phyloP scores from a whole-genome alignment of 2,797 vertebrate genomes.

The Phataginus tricuspis region DNA sequence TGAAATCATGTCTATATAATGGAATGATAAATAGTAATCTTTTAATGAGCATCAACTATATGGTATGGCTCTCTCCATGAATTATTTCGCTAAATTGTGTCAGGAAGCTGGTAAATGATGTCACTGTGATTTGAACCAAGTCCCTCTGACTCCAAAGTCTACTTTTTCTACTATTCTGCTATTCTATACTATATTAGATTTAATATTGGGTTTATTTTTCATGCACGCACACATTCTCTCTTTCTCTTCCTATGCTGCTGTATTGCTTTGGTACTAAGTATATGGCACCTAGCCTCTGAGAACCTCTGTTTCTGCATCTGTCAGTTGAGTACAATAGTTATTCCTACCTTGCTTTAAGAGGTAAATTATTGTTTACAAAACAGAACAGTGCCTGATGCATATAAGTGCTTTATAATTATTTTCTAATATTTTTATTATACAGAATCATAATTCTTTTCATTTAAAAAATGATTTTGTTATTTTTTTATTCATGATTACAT shows the following conservation, averaged over 20 bases:
- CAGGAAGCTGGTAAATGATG: background rate
- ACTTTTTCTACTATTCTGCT: background rate
- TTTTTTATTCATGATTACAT: background rate
- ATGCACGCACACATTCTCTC: background rate
- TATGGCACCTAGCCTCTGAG: background rate
- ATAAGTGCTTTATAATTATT: background rate
- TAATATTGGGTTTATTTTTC: too few species aligned
- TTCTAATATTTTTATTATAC: background rate
- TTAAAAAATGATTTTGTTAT: background rate
- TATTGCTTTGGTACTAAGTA: background rate
- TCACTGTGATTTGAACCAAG: background rate
- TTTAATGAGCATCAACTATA: background rate
- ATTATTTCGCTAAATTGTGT: background rate
- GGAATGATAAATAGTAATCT: background rate
- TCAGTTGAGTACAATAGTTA: background rate
- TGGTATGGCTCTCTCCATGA: background rate
- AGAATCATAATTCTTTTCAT: background rate
- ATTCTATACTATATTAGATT: background rate
- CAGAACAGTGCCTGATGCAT: background rate
- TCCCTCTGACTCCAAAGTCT: background rate
- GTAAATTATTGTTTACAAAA: background rate
- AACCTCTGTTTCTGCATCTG: background rate
- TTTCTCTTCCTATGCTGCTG: background rate
- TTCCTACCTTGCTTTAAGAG: background rate
- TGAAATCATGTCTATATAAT: background rate